Base-by-base conservation (phyloP, 2,113 vertebrate species). In the Diadophis punctatus region DNA sequence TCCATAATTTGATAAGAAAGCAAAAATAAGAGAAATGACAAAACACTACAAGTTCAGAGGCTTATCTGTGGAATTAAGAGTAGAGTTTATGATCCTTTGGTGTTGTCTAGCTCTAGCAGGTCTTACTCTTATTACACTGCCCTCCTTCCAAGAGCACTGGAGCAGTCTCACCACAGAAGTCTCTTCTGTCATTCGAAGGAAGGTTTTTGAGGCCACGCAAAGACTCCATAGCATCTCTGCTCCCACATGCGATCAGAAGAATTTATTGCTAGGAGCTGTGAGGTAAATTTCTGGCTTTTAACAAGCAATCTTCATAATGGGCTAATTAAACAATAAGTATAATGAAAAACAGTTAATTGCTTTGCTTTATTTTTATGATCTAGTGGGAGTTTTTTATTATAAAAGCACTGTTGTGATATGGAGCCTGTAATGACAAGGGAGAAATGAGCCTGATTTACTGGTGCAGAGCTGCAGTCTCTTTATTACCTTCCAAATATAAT, bases 301-400 rank as follows among this genome's bases (percentile, higher is more conserved):
- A 91, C 1, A 86, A 96, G 85, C 43, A 93, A 25, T 90, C 58
- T 90, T 93, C n/a, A 56, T 95, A 93, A 96, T 96, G 94, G 91
- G 93, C 58, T 92, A 91, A 96, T 96, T 95, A 96, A 93, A 95
- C 91, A 63, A 92, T 97, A 97, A 95, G 86, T 95, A 89, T 90
- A 87, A 87, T 90, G 90, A 80, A 93, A 92, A 93, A 88, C 52
- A 93, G 68, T 93, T 95, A 96, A 94, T 90, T 95, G 91, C 92
- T 93, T 94, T 93, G 86, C 95, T 96, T 94, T 48, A 85, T 96
- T 96, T 96, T 94, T 93, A 46, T 0, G 80, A 43, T 90, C 90
- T 93, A 96, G 23, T 91, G 91, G 60, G 43, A 87, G 46, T 58
- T 95, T 96, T 92, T 92, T 90, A 89, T 96, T 94, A 86, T 85